Evolutionary conservation across 2,888 invertebrate species (phyloP), one percentile per base, ranked within the genome.

Genomic region (Alsophila aescularia): DNA sequence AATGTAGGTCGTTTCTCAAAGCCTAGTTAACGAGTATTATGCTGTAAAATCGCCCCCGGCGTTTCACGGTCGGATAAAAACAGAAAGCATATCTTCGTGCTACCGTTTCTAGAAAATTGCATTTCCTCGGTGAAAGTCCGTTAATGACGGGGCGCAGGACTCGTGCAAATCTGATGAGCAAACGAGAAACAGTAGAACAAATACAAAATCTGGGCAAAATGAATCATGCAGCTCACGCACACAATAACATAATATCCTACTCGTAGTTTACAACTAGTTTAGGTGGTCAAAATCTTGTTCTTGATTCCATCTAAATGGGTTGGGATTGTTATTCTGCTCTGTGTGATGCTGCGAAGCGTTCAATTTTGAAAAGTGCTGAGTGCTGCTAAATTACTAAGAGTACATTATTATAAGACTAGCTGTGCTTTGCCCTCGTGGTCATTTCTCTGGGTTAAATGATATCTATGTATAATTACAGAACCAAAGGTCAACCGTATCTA

Each of bases 71-170:
- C 79, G 81, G 82, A 82, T 85, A 84, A 83, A 85, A 87, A 87
- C 86, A 87, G 88, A 88, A 81, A 85, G 79, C 75, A 75, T 75
- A 75, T 82, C 81, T 83, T 87, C 83, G 73, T 77, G 89, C 89
- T 89, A 90, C 88, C 82, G 88, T 91, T 88, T 87, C 89, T 90
- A 91, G 85, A 88, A 90, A 90, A 90, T 90, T 87, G 79, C 87
- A 76, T 89, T 90, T 90, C 90, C 89, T 86, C 72, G 73, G 90
- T 85, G 90, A 91, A 91, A 91, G 90, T 85, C 63, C 62, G 64
- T 71, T 87, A 87, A 89, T 89, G 77, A 85, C 71, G 82, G 84
- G 86, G 81, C 79, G 80, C 79, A 84, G 83, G 81, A 84, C 77
- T 81, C 79, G 70, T 75, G 75, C 72, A 70, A 72, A 71, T 74